Base-by-base conservation (phyloP, 2,113 vertebrate species). In the Brachirus orientalis region DNA sequence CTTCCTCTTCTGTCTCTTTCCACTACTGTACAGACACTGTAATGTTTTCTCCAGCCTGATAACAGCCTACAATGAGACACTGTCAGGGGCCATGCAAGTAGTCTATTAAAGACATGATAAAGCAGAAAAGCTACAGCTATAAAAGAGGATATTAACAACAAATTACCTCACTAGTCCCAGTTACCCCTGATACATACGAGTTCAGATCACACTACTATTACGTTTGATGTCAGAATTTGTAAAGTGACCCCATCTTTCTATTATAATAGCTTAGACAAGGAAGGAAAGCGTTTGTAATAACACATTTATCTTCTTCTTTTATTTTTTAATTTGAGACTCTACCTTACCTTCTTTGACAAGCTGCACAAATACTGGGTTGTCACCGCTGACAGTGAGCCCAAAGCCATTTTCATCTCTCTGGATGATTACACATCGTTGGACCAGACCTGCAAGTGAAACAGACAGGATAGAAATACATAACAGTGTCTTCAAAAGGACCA, bases 311-410 rank as follows among this genome's bases (percentile, higher is more conserved):
- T 68, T 63, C 43, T 56, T 52, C 5, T 70, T 45, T 12, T 54
- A 58, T 6, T 19, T 55, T 69, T 54, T 38, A 63, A 28, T 75
- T 22, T 18, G 36, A 60, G 10, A 36, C 16, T 48, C 28, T 1
- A 8, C 17, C 77, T 94, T 90, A 97, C 98, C 97, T 95, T 99
- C 96, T 92, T 97, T 99, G 87, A 99, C 97, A 0, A 98, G 98
- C 90, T 99, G 98, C 88, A 99, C 97, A 84, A 99, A 99, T 85
- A 99, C 98, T 36, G 98, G 98, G 89, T 99, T 99, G 93, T 99
- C 98, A 72, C 98, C 97, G 48, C 98, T 99, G 92, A 99, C 97
- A 1, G 98, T 99, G 92, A 99, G 93, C 87, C 97, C 98, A 77
- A 98, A 99, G 85, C 98, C 98, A 91, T 97, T 98, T 88, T 98